Percentiles rank a stretch among this genome's conserved stretches.
Conservation (phyloP, 2,113 vertebrate genomes). For the Pomatostomus ruficeps region DNA sequence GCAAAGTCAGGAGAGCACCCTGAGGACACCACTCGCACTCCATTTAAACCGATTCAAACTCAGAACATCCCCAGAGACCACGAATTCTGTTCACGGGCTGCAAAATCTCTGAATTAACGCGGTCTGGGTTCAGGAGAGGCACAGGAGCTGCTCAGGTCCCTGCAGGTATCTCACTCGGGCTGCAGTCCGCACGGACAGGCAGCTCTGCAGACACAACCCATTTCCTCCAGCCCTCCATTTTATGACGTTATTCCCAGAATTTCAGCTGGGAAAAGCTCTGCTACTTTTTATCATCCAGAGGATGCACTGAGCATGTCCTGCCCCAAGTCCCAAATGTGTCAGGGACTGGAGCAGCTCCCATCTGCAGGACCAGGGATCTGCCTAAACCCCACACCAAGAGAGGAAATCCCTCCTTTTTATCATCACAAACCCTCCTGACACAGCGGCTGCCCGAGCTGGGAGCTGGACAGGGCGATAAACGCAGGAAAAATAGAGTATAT, state of each 20-base stretch:
- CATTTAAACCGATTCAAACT: not conserved
- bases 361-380: not conserved
- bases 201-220: not conserved
- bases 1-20: not conserved
- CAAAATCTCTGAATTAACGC: not conserved
- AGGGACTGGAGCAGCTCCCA: not conserved
- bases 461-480: not conserved
- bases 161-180: not conserved
- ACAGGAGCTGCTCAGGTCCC: not conserved
- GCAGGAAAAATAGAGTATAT: not conserved
- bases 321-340: not conserved
- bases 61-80: not conserved
- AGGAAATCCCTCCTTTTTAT: not conserved
- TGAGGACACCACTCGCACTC: not conserved
- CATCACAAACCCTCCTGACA: not conserved
- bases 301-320: not conserved
- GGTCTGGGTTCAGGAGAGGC: not conserved
- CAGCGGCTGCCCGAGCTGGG: not conserved
- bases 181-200: not conserved
- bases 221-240: not conserved
- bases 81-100: not conserved
- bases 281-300: not conserved
- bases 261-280: not conserved
- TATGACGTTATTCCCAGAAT: accelerated
- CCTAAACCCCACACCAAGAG: not conserved